Evolutionary conservation across 2,113 vertebrate genomes (phyloP), one percentile per base, ranked within the genome.

Genomic region (Mixornis gularis): DNA sequence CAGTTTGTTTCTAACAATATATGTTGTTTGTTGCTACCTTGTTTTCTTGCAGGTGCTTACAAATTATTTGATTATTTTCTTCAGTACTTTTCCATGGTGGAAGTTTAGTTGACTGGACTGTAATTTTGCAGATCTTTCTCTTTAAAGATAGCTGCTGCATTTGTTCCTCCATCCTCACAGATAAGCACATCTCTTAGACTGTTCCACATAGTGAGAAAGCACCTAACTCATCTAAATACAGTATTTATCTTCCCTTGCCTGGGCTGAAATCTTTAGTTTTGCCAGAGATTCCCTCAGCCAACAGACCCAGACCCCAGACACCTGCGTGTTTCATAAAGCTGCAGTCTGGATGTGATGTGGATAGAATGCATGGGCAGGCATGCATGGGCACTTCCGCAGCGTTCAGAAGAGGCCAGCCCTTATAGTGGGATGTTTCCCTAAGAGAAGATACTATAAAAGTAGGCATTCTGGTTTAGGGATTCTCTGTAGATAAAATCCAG

Each of bases 1-100:
- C 93, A 95, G 93, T 95, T 94, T 94, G 81, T 89, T 96, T 72
- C 93, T 92, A 94, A 93, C 87, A 96, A 69, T 89, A 63, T 81
- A 7, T 65, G 87, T 76, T 79, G 53, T 82, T 68, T 79, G 32
- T 72, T 3, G 9, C 89, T 87, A 30, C 84, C 85, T 82, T 91
- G 73, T 89, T 93, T 94, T 92, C 93, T 95, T 93, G 85, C 3
- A 0, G 26, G 34, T 92, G 90, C 85, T 94, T 95, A 85, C 74
- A 91, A 92, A 93, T 81, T 76, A 74, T 79, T 92, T 87, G 85
- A 93, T 94, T 94, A 87, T 94, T 95, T 94, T 94, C 83, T 79
- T 81, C 87, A 85, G 78, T 69, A 69, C 32, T 96, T 95, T 95
- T 87, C 78, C 63, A 43, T 0, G 0, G 65, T 8, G 89, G 85